Percentiles rank a stretch among this genome's conserved stretches.
Conservation (phyloP, 1,140 invertebrate species). For the Watersipora subatra region DNA sequence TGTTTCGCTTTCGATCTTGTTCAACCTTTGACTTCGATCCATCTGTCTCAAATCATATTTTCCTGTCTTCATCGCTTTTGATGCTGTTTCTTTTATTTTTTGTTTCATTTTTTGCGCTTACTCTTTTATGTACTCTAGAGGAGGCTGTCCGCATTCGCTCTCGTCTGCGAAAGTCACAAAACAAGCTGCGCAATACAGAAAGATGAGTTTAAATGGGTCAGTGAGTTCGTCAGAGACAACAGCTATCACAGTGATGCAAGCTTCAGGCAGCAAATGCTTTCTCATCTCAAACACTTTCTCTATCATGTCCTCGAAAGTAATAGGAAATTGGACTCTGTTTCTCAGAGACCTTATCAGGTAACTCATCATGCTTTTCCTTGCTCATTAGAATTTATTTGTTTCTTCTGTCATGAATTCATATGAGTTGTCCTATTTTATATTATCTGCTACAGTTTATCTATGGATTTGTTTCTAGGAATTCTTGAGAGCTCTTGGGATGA, state of each 20-base stretch:
- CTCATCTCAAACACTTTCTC: background rate
- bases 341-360: background rate
- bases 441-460: no score
- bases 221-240: background rate
- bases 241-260: background rate
- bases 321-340: background rate
- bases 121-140: no score
- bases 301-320: background rate
- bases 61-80: no score
- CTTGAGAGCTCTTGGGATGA: background rate
- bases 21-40: no score
- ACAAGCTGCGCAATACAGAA: background rate
- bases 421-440: no score
- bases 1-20: no score
- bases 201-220: background rate
- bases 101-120: no score
- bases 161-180: background rate
- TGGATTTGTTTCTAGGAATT: no score
- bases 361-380: background rate
- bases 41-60: no score
- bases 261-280: background rate
- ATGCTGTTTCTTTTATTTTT: no score
- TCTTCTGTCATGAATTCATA: no score
- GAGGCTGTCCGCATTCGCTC: background rate
- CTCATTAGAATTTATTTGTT: background rate